Percentiles rank a stretch among this genome's conserved stretches.
These are phyloP conservation scores for Takifugu rubripes DNA, from an alignment of 2,797 vertebrate species.

Conservation along the genomic window DNA sequence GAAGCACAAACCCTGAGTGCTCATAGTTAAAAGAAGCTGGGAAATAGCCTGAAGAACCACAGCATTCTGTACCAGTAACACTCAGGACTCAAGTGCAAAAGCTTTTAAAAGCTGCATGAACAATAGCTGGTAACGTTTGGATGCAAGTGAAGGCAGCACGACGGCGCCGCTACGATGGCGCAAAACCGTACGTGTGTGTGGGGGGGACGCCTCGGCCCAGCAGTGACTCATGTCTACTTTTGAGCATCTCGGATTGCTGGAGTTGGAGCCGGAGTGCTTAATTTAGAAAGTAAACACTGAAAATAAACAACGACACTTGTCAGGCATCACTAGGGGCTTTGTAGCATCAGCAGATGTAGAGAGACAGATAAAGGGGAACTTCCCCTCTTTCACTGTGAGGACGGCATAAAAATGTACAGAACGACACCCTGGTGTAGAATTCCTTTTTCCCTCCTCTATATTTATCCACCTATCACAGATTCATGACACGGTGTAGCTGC, in stretches of 20 bases:
- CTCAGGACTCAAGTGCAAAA: too few species aligned
- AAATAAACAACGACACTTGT: constrained; percentile 63
- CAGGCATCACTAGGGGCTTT: constrained; percentile 53
- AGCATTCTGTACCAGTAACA: too few species aligned
- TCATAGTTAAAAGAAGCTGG: too few species aligned
- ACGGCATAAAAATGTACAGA: constrained; percentile 19
- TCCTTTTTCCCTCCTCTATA: constrained; percentile 57
- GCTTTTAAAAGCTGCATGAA: too few species aligned
- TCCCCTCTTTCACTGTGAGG: constrained; percentile 49
- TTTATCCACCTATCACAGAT: constrained; percentile 57
- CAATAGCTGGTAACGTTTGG: too few species aligned
- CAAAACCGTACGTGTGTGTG: not conserved
- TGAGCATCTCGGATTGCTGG: constrained; percentile 45
- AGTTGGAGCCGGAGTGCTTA: constrained; percentile 31
- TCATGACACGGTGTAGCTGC: constrained; percentile 34
- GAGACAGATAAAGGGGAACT: constrained; percentile 42
- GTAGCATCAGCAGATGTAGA: constrained; percentile 39
- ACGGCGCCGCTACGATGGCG: not conserved
- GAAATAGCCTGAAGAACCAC: too few species aligned
- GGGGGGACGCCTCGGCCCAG: constrained; percentile 25
- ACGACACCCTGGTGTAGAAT: constrained; percentile 45
- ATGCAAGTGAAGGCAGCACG: too few species aligned
- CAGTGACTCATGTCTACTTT: constrained; percentile 46
- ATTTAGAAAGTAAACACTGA: constrained; percentile 54
- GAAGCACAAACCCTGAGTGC: too few species aligned